Conservation (phyloP, 2,888 invertebrate species). For the Trachelus iudaicus region DNA sequence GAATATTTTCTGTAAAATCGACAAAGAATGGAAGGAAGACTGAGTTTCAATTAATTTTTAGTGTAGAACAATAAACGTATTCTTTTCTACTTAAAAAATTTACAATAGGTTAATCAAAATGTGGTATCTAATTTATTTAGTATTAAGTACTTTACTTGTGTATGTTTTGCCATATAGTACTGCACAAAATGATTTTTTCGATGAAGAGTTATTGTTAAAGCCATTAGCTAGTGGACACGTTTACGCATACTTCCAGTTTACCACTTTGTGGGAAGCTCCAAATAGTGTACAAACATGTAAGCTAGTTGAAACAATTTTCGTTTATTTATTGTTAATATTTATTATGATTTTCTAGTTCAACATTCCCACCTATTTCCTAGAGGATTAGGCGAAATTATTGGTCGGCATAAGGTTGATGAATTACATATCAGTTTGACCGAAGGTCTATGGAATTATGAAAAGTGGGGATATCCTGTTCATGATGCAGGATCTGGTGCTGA, state of each 20-base stretch:
- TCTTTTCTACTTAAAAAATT: not conserved
- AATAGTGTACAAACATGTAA: constrained; percentile 49
- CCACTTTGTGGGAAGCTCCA: constrained; percentile 76
- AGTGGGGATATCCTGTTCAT: constrained; percentile 93
- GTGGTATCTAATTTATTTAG: not conserved
- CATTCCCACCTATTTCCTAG: constrained; percentile 91
- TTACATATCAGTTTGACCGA: constrained; percentile 92
- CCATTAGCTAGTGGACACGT: constrained; percentile 86
- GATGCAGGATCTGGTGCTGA: constrained; percentile 95
- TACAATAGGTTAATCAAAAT: not conserved
- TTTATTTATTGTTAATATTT: not conserved
- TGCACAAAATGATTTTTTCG: constrained; percentile 74
- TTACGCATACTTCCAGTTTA: constrained; percentile 92
- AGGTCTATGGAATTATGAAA: constrained; percentile 92
- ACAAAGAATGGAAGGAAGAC: not conserved
- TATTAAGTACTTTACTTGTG: not conserved
- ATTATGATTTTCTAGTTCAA: constrained; percentile 69
- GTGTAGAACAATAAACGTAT: not conserved
- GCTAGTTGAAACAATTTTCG: constrained; percentile 18
- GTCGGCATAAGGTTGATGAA: constrained; percentile 87
- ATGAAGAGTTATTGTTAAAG: constrained; percentile 90
- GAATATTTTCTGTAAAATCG: not conserved
- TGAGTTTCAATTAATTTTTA: not conserved
- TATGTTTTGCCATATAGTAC: constrained; percentile 19
- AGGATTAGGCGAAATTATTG: constrained; percentile 87